These are phyloP conservation scores for Chiloscyllium punctatum DNA, from an alignment of 2,797 vertebrate species.

Conservation along the genomic window DNA sequence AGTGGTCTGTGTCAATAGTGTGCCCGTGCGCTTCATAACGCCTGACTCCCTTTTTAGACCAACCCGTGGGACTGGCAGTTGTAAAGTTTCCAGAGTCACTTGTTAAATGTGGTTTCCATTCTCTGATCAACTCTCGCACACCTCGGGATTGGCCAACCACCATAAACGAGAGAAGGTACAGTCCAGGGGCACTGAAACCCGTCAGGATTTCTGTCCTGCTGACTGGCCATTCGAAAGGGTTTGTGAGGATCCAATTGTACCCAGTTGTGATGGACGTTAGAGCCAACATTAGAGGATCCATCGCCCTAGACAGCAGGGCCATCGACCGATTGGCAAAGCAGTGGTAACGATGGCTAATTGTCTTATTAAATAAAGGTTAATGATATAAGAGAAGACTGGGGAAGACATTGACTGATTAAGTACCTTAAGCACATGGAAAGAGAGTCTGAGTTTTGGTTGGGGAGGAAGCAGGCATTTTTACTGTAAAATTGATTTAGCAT, in stretches of 20 bases:
- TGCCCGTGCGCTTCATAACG: background rate
- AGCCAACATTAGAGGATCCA: background rate
- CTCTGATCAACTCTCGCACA: background rate
- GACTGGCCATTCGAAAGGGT: background rate
- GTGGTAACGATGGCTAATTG: too few relatives aligned
- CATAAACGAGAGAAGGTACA: background rate
- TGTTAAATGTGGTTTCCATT: background rate
- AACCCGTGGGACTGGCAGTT: background rate
- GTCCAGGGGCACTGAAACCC: too few relatives aligned
- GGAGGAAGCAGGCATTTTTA: background rate
- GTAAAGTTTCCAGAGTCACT: background rate
- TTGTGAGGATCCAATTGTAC: too few relatives aligned
- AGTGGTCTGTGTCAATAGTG: too few relatives aligned
- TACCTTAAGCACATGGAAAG: background rate
- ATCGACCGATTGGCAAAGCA: background rate
- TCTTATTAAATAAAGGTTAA: too few relatives aligned
- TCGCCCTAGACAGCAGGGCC: too few relatives aligned
- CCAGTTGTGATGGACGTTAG: background rate
- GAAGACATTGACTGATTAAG: background rate
- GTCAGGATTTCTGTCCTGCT: background rate
- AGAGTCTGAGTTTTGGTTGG: background rate
- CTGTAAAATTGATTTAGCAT: background rate
- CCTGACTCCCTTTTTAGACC: background rate
- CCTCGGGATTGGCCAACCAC: background rate
- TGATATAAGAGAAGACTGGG: too few relatives aligned